Evolutionary conservation across 2,113 vertebrate species (phyloP), one percentile per base, ranked within the genome.

Genomic region (Falco punctatus): DNA sequence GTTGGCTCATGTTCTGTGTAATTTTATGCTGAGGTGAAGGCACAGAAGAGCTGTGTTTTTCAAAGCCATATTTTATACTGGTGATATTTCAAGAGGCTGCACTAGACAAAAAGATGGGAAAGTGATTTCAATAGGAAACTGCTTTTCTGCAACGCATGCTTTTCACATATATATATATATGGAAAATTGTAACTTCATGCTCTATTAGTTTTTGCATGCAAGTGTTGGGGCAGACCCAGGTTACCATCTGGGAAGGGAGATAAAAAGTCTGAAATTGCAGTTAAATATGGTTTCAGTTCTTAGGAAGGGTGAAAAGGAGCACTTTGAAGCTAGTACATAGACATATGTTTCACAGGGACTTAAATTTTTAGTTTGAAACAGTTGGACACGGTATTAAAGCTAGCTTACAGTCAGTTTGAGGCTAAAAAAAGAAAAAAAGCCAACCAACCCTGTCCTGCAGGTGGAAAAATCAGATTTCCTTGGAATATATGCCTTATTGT

Each of bases 281-380:
- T 94, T 94, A 92, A 90, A 91, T 95, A 71, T 91, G 84, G 81
- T 90, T 94, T 95, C 57, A 58, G 71, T 96, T 92, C 86, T 83
- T 83, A 52, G 71, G 66, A 77, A 80, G 93, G 59, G 75, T 83
- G 89, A 81, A 94, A 95, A 94, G 72, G 49, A 95, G 77, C 33
- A 72, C 96, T 97, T 97, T 95, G 97, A 97, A 97, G 92, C 79
- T 86, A 48, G 81, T 87, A 58, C 51, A 28, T 40, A 81, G 88
- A 92, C 95, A 96, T 97, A 27, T 94, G 96, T 93, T 96, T 95
- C 54, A 57, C 96, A 96, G 93, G 57, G 73, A 46, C 72, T 93
- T 86, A 33, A 90, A 5, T 67, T 86, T 90, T 88, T 83, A 86
- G 78, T 90, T 90, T 58, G 73, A 65, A 96, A 75, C 66, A 70